Base-by-base conservation (phyloP, 2,113 vertebrate species). In the Xerus inauris region DNA sequence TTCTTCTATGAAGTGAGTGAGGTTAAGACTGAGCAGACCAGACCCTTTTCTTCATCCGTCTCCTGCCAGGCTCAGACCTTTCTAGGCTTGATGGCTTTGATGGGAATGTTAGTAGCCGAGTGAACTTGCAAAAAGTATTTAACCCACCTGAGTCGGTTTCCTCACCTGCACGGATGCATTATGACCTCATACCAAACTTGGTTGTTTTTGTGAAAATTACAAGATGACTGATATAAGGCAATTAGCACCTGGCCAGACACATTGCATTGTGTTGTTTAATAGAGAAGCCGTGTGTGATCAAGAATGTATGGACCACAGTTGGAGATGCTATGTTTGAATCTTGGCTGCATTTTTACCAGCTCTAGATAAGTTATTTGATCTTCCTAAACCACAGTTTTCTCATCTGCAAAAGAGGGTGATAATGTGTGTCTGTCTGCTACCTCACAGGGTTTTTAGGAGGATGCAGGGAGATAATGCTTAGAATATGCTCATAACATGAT, bases 1-100 rank as follows among this genome's bases (percentile, higher is more conserved):
- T 94, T 96, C 91, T 96, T 94, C 96, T 81, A 64, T 69, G 95
- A 88, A 93, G 89, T 96, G 85, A 92, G 81, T 94, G 87, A 95
- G 90, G 94, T 87, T 96, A 94, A 95, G 96, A 92, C 93, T 96
- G 93, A 57, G 89, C 92, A 91, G 42, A 84, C 95, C 47, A 57
- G 42, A 12, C 26, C 38, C 11, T 38, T 85, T 75, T 79, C 93
- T 69, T 83, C 77, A 64, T 57, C 64, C 64, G 5, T 81, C 81
- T 69, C 49, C 65, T 4, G 1, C 79, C 38, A 83, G 75, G 38
- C 47, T 69, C 73, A 32, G 73, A 82, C 42, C 20, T 83, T 83
- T 69, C 76, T 65, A 0, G 3, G 30, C 42, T 45, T 0, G 1
- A 19, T 71, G 79, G 75, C 80, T 82, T 40, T 71, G 26, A 28